Conservation (phyloP, 2,797 vertebrate genomes). For the Enteromius treurensis region DNA sequence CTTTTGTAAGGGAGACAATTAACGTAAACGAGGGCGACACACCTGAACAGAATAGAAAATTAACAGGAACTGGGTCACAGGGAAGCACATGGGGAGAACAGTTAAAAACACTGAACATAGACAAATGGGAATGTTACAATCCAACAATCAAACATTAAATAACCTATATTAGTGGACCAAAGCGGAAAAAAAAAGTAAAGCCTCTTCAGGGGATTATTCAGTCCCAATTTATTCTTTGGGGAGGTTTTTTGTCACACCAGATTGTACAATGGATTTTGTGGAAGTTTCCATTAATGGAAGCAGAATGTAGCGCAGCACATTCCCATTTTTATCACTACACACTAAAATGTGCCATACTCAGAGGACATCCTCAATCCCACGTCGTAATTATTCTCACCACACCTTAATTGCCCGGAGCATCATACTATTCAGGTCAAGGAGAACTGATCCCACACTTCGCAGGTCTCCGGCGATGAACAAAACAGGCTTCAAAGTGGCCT, state of each 20-base stretch:
- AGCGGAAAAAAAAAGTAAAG: not conserved
- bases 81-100: too few species aligned
- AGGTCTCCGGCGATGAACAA: slow-evolving; percentile 19
- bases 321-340: slow-evolving; percentile 51
- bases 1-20: too few species aligned
- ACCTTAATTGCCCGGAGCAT: slow-evolving; percentile 62
- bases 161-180: not conserved
- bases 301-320: slow-evolving; percentile 46
- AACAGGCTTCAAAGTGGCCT: slow-evolving; percentile 19
- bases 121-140: too few species aligned
- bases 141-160: not conserved
- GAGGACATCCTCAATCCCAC: slow-evolving; percentile 47
- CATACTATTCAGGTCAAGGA: slow-evolving; percentile 73
- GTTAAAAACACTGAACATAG: too few species aligned
- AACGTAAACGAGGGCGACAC: too few species aligned
- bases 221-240: slow-evolving; percentile 1
- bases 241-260: not conserved
- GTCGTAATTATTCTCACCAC: slow-evolving; percentile 70
- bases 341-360: slow-evolving; percentile 29
- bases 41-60: too few species aligned
- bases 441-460: slow-evolving; percentile 55
- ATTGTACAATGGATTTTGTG: slow-evolving; percentile 14
- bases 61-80: too few species aligned
- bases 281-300: slow-evolving; percentile 42
- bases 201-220: slow-evolving; percentile 10